phyloP scores from a whole-genome alignment of 2,888 invertebrate species.

The Alcis repandata region DNA sequence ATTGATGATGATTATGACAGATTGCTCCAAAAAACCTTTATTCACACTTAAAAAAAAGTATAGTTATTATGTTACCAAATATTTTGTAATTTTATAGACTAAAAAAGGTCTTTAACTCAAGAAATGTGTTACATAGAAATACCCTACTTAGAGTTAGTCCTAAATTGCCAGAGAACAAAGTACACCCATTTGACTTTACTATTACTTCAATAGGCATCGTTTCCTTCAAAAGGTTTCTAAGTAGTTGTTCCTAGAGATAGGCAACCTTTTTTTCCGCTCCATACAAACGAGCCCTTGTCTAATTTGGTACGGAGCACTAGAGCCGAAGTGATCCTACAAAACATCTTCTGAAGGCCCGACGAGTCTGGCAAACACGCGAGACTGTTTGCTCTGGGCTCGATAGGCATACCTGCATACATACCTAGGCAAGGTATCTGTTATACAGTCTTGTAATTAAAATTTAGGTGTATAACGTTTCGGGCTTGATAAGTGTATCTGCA shows the following conservation, averaged over 20 bases:
- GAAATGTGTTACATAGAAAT: too few species aligned
- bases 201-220: neutral
- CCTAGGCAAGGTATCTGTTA: neutral
- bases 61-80: too few species aligned
- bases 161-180: neutral
- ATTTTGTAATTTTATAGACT: too few species aligned
- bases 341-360: constrained; percentile 51
- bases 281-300: constrained; percentile 18
- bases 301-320: constrained; percentile 31
- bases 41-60: too few species aligned
- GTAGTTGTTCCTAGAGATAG: neutral
- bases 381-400: constrained; percentile 58
- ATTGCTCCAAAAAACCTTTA: too few species aligned
- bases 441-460: neutral
- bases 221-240: neutral
- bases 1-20: too few species aligned
- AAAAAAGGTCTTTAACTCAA: too few species aligned
- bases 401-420: constrained; percentile 32
- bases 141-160: neutral
- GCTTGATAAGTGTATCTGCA: too few species aligned
- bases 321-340: constrained; percentile 46
- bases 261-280: constrained; percentile 4
- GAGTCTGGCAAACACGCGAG: constrained; percentile 58
- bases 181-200: neutral
- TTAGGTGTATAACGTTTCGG: too few species aligned